phyloP scores from a whole-genome alignment of 2,888 invertebrate genomes.

The Apotomis turbidana region DNA sequence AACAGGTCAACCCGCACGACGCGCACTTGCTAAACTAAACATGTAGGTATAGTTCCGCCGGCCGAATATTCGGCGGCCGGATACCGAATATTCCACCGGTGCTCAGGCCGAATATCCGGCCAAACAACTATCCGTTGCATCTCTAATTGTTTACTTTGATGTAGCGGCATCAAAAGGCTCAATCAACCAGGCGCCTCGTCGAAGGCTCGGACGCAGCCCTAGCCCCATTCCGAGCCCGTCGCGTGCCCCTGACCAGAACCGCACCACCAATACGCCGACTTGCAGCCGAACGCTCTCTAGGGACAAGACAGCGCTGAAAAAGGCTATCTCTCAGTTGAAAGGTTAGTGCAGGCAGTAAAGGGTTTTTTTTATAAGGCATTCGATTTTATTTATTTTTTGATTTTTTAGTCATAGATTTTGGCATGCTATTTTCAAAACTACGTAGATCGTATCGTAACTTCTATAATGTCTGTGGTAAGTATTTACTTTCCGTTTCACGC shows the following conservation, averaged over 20 bases:
- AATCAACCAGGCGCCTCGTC: constrained; percentile 55
- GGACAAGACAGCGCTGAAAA: constrained; percentile 57
- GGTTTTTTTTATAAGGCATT: neutral
- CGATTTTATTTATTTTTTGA: too few species aligned
- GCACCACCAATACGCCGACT: constrained; percentile 68
- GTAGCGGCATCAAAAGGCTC: constrained; percentile 50
- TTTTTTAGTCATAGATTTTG: too few species aligned
- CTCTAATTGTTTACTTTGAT: neutral
- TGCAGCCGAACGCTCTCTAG: constrained; percentile 49
- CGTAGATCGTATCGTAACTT: neutral
- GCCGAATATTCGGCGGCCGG: too few species aligned
- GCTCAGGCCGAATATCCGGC: too few species aligned
- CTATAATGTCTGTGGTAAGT: neutral
- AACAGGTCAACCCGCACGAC: too few species aligned
- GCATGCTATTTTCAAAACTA: too few species aligned
- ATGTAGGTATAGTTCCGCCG: too few species aligned
- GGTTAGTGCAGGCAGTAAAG: constrained; percentile 50
- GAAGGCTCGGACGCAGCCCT: constrained; percentile 75
- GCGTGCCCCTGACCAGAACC: constrained; percentile 58
- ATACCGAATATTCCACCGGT: too few species aligned
- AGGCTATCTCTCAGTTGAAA: constrained; percentile 68
- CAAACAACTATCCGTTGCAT: too few species aligned
- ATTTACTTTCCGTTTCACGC: constrained; percentile 14
- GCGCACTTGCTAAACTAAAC: too few species aligned
- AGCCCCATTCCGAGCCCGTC: constrained; percentile 51